Evolutionary conservation across 2,113 vertebrate species (phyloP).

Genomic region (Leucopsar rothschildi): DNA sequence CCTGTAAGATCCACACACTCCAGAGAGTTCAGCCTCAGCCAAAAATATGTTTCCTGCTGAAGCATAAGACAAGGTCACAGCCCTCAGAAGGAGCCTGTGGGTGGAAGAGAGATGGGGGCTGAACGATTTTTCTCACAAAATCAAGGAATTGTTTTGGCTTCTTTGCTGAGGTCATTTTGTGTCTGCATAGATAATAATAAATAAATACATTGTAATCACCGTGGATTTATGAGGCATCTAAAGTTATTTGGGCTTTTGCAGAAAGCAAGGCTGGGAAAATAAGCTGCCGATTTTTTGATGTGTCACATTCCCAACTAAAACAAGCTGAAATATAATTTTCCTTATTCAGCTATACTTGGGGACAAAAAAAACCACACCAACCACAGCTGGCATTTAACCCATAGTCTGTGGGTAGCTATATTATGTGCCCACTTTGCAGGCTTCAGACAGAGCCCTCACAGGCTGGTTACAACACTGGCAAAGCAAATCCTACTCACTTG

Average conservation of each 20-base stretch:
- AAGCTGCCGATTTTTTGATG: neutral
- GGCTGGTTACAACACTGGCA: neutral
- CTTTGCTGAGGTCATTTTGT: neutral
- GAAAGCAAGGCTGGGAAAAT: constrained; percentile 40
- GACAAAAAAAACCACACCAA: neutral
- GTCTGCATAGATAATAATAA: constrained; percentile 2
- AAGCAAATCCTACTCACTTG: neutral
- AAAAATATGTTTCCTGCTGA: neutral
- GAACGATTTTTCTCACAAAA: neutral
- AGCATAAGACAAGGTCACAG: neutral
- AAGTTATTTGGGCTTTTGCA: neutral
- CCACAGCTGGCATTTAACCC: neutral
- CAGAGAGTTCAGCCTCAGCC: neutral
- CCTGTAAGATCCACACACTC: neutral
- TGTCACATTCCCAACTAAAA: constrained; percentile 21
- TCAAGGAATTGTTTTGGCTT: neutral
- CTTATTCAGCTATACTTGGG: neutral
- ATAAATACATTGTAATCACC: constrained; percentile 22
- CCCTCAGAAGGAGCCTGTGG: neutral
- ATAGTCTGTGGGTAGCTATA: neutral
- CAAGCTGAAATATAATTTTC: constrained; percentile 8
- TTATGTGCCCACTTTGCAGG: neutral
- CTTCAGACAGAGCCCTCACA: neutral
- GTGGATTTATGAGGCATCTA: neutral
- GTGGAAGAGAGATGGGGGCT: neutral